Evolutionary conservation across 2,113 vertebrate genomes (phyloP).

Genomic region (Eurypyga helias): DNA sequence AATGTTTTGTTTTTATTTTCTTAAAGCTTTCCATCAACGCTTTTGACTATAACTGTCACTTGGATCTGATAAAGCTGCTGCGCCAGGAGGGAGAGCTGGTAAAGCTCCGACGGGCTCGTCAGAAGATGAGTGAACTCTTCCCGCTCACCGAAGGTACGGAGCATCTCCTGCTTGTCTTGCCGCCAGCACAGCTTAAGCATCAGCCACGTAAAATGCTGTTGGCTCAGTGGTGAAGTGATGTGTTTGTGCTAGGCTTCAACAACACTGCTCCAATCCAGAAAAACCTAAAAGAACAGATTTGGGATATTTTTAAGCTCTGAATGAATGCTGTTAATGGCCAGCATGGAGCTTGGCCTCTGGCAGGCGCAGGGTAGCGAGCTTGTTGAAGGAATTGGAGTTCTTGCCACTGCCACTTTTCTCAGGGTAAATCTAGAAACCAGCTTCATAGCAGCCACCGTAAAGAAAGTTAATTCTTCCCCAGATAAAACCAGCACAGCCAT

Average conservation of each 20-base stretch:
- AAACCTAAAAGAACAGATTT: neutral
- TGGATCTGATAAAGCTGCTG: conserved; percentile 94
- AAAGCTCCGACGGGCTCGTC: conserved; percentile 86
- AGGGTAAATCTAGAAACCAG: too few relatives aligned
- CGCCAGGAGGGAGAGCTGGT: conserved; percentile 90
- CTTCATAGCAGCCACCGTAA: too few relatives aligned
- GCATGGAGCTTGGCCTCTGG: neutral
- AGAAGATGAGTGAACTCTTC: conserved; percentile 97
- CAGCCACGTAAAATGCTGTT: fast-evolving
- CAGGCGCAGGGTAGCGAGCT: fast-evolving
- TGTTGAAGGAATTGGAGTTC: neutral
- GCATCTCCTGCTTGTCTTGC: neutral
- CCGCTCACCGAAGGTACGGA: conserved; percentile 92
- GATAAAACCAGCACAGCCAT: too few relatives aligned
- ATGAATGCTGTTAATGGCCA: neutral
- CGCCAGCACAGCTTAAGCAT: fast-evolving
- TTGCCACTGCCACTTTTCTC: neutral
- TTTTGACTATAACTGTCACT: conserved; percentile 95
- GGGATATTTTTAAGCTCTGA: neutral
- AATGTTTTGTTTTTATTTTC: neutral
- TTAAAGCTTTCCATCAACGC: conserved; percentile 91
- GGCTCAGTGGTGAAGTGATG: fast-evolving
- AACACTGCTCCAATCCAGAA: neutral
- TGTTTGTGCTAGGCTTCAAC: neutral
- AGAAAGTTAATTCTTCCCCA: too few relatives aligned